These are phyloP conservation scores for Petrocephalus zakoni DNA, from an alignment of 2,113 vertebrate genomes.

Conservation along the genomic window DNA sequence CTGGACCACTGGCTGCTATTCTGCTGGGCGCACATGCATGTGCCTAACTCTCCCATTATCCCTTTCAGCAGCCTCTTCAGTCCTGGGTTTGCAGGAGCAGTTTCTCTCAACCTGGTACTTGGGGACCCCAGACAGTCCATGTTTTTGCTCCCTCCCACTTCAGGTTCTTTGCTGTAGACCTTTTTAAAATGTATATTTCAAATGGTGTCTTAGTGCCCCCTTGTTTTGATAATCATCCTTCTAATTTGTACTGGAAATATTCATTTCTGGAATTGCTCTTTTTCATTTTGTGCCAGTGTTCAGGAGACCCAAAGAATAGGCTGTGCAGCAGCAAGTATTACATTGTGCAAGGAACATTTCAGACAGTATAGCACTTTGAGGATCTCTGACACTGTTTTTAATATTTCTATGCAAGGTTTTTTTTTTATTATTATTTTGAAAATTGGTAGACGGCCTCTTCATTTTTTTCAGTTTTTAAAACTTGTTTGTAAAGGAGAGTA, in stretches of 20 bases:
- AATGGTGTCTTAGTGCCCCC: not conserved
- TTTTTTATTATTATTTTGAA: not conserved
- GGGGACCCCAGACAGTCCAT: not conserved
- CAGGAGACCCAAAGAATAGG: not conserved
- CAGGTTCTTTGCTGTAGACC: too few species aligned
- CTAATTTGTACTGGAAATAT: not conserved
- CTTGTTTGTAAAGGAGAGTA: not conserved
- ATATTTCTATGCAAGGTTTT: not conserved
- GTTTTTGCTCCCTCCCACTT: not conserved
- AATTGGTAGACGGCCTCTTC: not conserved
- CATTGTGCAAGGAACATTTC: not conserved
- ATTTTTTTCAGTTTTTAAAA: not conserved
- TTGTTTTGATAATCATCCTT: not conserved
- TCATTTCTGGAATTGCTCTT: not conserved
- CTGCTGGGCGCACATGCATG: not conserved
- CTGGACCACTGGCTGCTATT: not conserved
- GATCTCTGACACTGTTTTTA: not conserved
- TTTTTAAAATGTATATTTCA: not conserved
- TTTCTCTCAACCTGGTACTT: not conserved
- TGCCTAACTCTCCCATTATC: not conserved
- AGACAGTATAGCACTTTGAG: not conserved
- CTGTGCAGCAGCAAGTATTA: not conserved
- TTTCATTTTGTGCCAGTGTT: not conserved
- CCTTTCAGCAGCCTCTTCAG: not conserved
- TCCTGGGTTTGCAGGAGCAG: not conserved